Conservation (phyloP, 1,140 invertebrate species). For the Temnothorax longispinosus region DNA sequence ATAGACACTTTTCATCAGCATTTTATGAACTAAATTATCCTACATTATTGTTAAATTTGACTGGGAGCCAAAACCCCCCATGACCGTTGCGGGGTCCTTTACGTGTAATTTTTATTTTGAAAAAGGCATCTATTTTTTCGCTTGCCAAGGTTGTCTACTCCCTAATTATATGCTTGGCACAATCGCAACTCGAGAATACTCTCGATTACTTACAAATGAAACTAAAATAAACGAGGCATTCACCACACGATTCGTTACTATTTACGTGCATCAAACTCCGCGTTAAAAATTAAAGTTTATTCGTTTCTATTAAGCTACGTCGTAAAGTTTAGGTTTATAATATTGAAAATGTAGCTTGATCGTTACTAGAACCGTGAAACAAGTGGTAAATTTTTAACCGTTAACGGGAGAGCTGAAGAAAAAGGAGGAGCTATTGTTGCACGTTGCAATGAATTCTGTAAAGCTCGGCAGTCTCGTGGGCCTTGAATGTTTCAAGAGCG, state of each 20-base stretch:
- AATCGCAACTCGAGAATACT: background rate
- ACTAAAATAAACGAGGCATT: background rate
- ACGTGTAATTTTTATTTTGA: no score
- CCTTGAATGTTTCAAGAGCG: constrained; percentile 52
- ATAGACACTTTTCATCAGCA: no score
- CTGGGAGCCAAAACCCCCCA: no score
- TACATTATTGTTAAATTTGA: no score
- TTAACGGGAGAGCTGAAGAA: background rate
- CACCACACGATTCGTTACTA: background rate
- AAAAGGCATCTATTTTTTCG: no score
- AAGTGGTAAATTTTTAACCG: constrained; percentile 24
- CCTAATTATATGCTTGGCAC: background rate
- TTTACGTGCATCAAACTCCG: background rate
- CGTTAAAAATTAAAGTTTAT: background rate
- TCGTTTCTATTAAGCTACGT: background rate
- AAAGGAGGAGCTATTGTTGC: constrained; percentile 1
- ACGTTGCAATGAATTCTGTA: constrained; percentile 30
- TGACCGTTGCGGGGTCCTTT: no score
- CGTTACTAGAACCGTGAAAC: background rate
- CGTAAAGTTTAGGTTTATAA: constrained; percentile 13
- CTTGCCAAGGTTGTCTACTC: no score
- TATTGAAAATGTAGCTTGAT: constrained; percentile 1
- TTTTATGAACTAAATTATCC: no score
- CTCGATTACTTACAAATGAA: background rate
- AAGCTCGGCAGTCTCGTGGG: background rate